Evolutionary conservation across 2,888 invertebrate genomes (phyloP).

Genomic region (Thymelicus sylvestris): DNA sequence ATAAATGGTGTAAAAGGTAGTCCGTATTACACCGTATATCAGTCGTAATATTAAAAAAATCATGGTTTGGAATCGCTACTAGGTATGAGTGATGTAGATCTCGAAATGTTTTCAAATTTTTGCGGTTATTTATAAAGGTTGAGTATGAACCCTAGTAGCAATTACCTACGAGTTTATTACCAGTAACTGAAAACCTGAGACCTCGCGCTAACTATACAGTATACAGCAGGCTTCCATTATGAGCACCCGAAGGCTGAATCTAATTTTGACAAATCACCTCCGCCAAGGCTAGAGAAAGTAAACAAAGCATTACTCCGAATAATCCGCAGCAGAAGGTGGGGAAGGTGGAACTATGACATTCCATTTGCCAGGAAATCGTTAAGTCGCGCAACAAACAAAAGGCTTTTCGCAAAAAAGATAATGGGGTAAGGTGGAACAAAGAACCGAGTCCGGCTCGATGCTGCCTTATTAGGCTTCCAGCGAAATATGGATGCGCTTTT

Average conservation of each 20-base stretch:
- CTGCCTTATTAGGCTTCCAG: slow-evolving; percentile 20
- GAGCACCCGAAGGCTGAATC: background rate
- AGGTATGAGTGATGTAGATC: too few species aligned
- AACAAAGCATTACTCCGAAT: slow-evolving; percentile 34
- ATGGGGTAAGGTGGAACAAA: slow-evolving; percentile 46
- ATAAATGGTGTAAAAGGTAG: too few species aligned
- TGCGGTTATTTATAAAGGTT: too few species aligned
- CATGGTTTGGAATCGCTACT: too few species aligned
- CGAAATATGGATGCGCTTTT: background rate
- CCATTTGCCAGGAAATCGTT: slow-evolving; percentile 57
- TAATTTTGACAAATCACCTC: slow-evolving; percentile 35
- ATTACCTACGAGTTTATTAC: too few species aligned
- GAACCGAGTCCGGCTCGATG: slow-evolving; percentile 18
- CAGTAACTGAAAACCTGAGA: too few species aligned
- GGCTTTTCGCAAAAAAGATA: slow-evolving; percentile 45
- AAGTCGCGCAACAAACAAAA: slow-evolving; percentile 60
- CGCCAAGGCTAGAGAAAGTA: slow-evolving; percentile 26
- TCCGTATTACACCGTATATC: too few species aligned
- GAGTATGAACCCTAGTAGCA: too few species aligned
- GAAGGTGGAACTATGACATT: slow-evolving; percentile 47
- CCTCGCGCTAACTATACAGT: background rate
- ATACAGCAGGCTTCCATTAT: background rate
- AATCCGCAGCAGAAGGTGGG: slow-evolving; percentile 28
- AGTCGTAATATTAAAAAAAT: too few species aligned
- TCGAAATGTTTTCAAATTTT: too few species aligned